Conservation (phyloP, 2,113 vertebrate genomes). For the Climacteris rufus region DNA sequence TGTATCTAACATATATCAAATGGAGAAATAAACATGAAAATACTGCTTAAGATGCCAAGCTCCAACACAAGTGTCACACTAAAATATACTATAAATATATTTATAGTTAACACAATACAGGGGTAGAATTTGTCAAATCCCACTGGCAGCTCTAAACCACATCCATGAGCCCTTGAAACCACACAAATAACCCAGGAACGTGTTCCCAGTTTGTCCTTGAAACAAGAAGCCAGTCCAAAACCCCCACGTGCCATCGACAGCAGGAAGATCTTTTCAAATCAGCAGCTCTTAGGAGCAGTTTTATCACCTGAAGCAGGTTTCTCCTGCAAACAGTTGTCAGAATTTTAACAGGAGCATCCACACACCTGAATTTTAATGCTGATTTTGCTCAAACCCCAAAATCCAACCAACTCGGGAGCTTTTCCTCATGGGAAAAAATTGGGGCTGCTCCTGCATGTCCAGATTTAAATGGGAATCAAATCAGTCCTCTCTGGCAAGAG, state of each 20-base stretch:
- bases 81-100: neutral
- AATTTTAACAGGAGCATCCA: neutral
- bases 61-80: neutral
- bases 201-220: neutral
- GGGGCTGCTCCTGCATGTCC: neutral
- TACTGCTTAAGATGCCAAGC: neutral
- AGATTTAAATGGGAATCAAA: neutral
- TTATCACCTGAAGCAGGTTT: neutral
- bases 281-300: neutral
- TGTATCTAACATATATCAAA: neutral
- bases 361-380: neutral
- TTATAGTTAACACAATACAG: too few relatives aligned
- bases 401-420: neutral
- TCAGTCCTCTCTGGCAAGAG: neutral
- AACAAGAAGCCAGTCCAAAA: neutral
- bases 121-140: neutral
- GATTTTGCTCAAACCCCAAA: neutral
- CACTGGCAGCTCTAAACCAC: neutral
- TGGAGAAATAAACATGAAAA: neutral
- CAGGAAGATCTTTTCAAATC: neutral
- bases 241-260: rapidly evolving
- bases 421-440: neutral
- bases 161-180: neutral
- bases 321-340: neutral
- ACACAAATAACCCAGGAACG: neutral